These are phyloP conservation scores for Indicator indicator DNA, from an alignment of 2,113 vertebrate species.

Conservation along the genomic window DNA sequence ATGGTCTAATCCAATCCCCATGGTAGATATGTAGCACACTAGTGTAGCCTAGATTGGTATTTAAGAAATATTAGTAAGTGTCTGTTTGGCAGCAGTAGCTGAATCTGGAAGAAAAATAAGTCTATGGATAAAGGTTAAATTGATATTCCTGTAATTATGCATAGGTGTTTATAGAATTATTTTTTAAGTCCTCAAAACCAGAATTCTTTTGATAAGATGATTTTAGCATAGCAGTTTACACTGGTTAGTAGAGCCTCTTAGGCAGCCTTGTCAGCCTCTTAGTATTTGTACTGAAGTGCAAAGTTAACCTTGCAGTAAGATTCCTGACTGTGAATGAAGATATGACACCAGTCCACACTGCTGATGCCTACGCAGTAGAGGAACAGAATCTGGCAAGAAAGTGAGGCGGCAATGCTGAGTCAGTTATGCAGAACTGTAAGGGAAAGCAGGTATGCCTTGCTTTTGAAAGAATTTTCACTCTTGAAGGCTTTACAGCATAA, in stretches of 20 bases:
- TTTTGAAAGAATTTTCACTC: background rate
- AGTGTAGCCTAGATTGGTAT: background rate
- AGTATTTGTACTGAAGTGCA: background rate
- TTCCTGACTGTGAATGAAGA: background rate
- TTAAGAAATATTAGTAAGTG: background rate
- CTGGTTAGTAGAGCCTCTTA: background rate
- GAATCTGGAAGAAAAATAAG: background rate
- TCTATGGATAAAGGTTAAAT: background rate
- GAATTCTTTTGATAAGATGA: background rate
- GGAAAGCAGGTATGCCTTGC: background rate
- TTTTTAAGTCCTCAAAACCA: background rate
- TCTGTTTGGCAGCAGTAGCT: background rate
- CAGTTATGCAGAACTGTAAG: background rate
- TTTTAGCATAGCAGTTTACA: background rate
- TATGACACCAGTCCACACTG: background rate
- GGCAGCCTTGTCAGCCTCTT: background rate
- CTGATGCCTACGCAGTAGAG: background rate
- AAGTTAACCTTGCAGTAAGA: background rate
- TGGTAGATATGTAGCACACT: background rate
- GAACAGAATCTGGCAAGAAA: background rate
- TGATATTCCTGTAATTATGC: background rate
- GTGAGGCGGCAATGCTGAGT: background rate
- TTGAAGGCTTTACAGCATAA: background rate
- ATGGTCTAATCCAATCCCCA: background rate
- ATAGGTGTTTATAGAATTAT: background rate